Evolutionary conservation across 2,888 invertebrate genomes (phyloP), one percentile per base, ranked within the genome.

Genomic region (Pomacea canaliculata): DNA sequence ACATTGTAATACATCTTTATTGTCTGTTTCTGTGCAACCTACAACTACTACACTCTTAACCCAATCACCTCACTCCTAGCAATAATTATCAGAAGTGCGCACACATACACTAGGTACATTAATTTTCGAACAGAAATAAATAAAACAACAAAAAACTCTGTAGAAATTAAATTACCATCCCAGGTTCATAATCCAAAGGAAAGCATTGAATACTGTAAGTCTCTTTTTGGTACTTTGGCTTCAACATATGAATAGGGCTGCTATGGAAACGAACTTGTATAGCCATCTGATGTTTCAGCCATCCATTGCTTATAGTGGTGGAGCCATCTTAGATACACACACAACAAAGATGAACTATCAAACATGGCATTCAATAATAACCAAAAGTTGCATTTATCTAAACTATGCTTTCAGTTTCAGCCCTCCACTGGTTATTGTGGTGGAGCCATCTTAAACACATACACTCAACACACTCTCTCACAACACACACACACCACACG

Each of bases 241-340:
- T 87, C 84, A 83, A 85, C 83, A 88, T 85, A 56, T 82, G 82
- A 48, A 88, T 85, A 12, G 87, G 86, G 74, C 84, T 84, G 27
- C 77, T 77, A 65, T 85, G 83, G 70, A 88, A 80, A 48, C 84
- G 81, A 16, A 88, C 80, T 70, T 85, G 85, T 10, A 87, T 81
- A 59, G 85, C 84, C 8, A 83, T 81, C 65, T 86, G 85, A 48
- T 83, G 83, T 9, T 82, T 83, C 67, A 88, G 79, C 87, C 87
- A 88, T 18, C 88, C 87, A 48, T 81, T 75, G 10, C 79, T 81
- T 10, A 84, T 73, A 37, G 79, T 78, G 12, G 65, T 75, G 8
- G 76, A 68, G 12, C 80, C 82, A 77, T 81, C 87, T 87, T 69
- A 23, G 82, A 65, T 1, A 63, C 63, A 48, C 37, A 37, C 37